Evolutionary conservation across 1,140 invertebrate species (phyloP), one percentile per base, ranked within the genome.

Genomic region (Drosophila chauvacae): DNA sequence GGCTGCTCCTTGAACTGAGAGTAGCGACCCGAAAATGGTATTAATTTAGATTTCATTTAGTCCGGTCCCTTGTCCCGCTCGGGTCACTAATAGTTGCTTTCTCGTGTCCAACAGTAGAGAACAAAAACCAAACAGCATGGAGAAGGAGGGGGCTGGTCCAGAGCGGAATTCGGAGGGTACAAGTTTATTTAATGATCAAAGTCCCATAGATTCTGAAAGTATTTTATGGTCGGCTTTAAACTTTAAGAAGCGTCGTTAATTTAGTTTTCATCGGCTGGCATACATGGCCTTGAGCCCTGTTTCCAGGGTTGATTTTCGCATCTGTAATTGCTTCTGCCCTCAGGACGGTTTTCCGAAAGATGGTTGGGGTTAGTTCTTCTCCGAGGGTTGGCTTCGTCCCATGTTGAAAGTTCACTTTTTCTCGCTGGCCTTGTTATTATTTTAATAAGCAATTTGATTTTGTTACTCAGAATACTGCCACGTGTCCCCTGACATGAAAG

Each of bases 21-120:
- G 39, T 58, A 58, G 55, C 74, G 75, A 80, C 83, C 83, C 84
- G 64, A 80, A 84, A 81, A 85, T 84, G 79, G 74, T 88, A 88
- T 88, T 88, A 88, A 88, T 90, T 88, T 88, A 72, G 73, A 85
- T 90, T 90, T 88, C 59, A 88, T 88, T 88, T 69, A 74, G 81
- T 81, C 68, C 51, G 48, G 68, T 61, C 56, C 64, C 41, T 48
- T 48, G 37, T 33, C 14, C 23, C 58, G 48, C 41, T 18, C 47
- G 77, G 81, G 81, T 77, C 81, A 69, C 75, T 65, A 65, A 80
- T 71, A 72, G 66, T 72, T 72, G 20, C 65, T 48, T 71, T 35
- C 35, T 70, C 56, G 51, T 68, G 33, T 47, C 66, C 65, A 20
- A n/a, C 7, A 18, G 35, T 35, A 20, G 35, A n/a, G 5, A 18